Base-by-base conservation (phyloP, 2,888 invertebrate species). In the Petrolisthes manimaculis region DNA sequence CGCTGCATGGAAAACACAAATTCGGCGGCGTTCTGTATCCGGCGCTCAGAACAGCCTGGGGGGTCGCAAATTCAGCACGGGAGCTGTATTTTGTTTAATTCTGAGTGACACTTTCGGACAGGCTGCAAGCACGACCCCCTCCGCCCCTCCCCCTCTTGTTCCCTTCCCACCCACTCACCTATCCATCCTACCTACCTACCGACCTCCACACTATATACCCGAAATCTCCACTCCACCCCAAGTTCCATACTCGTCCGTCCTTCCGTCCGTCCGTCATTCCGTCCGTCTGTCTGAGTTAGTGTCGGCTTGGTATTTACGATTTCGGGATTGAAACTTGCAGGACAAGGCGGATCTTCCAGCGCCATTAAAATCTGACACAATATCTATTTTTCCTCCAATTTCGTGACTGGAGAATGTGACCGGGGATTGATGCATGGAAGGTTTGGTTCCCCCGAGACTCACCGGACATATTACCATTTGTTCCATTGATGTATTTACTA, bases 51-150 rank as follows among this genome's bases (percentile, higher is more conserved):
- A 61, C 67, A 61, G 18, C 18, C 67, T 14, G 9, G 18, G 18
- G n/a, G 71, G 71, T 18, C 8, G 21, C 71, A 71, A n/a, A n/a
- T 14, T n/a, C 71, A n/a, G 21, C 71, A 8, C 9, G 71, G 71
- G 71, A 8, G 71, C 71, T 71, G 71, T 71, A 71, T 71, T 71
- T 71, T 71, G 71, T 71, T 71, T 71, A 71, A 71, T 71, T 14
- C 71, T 71, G 71, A 71, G 71, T n/a, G 71, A 71, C 71, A 71
- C 21, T 14, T n/a, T 71, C 14, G 71, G 71, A 71, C 71, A 71
- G 61, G 61, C 9, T 61, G 61, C 12, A 12, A 18, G 61, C 12
- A 61, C 61, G 61, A 61, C 14, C 8, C 6, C 61, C 61, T 14
- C 61, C 61, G 14, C 61, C 61, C 61, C 14, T 61, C 61, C 61